phyloP scores from a whole-genome alignment of 64 coral and sea anemone genomes.

The Dendrophyllia cribrosa region DNA sequence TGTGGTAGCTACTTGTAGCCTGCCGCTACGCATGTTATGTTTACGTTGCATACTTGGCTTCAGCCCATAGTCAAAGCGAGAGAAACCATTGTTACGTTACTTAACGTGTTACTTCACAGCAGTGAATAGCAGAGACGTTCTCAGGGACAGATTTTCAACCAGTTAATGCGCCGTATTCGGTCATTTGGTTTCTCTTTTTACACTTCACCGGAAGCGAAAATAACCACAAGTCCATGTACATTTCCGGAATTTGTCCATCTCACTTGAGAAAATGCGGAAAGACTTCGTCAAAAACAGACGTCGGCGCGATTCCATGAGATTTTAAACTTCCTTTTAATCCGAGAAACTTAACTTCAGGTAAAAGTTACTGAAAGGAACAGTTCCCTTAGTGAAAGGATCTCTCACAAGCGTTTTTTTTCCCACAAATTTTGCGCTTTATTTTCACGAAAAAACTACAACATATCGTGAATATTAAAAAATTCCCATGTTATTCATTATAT shows the following conservation, averaged over 20 bases:
- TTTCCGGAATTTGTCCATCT: conserved; percentile 31
- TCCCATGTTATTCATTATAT: conserved; percentile 7
- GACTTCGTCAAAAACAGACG: not conserved
- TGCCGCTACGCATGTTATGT: not conserved
- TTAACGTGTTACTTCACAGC: not conserved
- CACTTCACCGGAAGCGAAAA: conserved; percentile 11
- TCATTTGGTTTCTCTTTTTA: not conserved
- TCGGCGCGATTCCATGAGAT: not conserved
- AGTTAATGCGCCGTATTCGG: not conserved
- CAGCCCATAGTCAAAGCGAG: not conserved
- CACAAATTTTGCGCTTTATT: not conserved
- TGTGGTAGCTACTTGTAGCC: not conserved
- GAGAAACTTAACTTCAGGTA: not conserved
- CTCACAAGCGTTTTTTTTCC: too few species aligned
- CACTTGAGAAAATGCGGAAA: not conserved
- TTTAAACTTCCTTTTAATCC: not conserved
- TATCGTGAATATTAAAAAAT: conserved; percentile 6
- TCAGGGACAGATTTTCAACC: not conserved
- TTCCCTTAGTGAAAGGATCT: not conserved
- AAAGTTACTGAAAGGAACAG: not conserved
- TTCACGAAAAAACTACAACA: not conserved
- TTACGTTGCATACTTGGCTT: not conserved
- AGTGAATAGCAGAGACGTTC: not conserved
- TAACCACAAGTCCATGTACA: not conserved
- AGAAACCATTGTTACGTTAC: not conserved